Evolutionary conservation across 1,140 invertebrate genomes (phyloP).

Genomic region (Manduca sexta): DNA sequence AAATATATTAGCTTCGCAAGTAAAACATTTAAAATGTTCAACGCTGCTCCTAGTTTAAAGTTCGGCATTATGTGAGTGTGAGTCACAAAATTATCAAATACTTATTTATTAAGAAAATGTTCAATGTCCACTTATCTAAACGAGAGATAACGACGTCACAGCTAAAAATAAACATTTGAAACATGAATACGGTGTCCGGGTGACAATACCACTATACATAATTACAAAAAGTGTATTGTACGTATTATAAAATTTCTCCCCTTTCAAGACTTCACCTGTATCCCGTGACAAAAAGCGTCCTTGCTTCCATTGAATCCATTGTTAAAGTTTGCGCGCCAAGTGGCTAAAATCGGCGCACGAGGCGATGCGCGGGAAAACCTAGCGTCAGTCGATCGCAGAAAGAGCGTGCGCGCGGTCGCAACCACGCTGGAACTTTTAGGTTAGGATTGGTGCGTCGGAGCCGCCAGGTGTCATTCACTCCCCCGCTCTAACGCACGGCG

Average conservation of each 20-base stretch:
- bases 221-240: slow-evolving; percentile 4
- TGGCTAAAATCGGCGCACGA: slow-evolving; percentile 61
- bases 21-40: too few relatives aligned
- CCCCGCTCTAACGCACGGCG: slow-evolving; percentile 41
- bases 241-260: slow-evolving; percentile 25
- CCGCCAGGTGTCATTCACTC: slow-evolving; percentile 55
- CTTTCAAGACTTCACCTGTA: slow-evolving; percentile 58
- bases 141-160: slow-evolving; percentile 18
- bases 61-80: too few relatives aligned
- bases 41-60: too few relatives aligned
- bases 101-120: background rate
- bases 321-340: slow-evolving; percentile 67
- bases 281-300: slow-evolving; percentile 64
- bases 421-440: slow-evolving; percentile 46
- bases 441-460: slow-evolving; percentile 65
- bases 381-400: slow-evolving; percentile 52
- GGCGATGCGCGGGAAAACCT: slow-evolving; percentile 58
- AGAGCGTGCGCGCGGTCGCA: slow-evolving; percentile 50
- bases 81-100: background rate
- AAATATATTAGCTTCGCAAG: too few relatives aligned
- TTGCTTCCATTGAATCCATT: slow-evolving; percentile 58
- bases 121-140: slow-evolving; percentile 8
- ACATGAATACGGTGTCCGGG: background rate
- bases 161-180: slow-evolving; percentile 19
- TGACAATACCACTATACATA: too few relatives aligned